These are phyloP conservation scores for Brachyopa scutellaris DNA, from an alignment of 2,888 invertebrate species.

Conservation along the genomic window DNA sequence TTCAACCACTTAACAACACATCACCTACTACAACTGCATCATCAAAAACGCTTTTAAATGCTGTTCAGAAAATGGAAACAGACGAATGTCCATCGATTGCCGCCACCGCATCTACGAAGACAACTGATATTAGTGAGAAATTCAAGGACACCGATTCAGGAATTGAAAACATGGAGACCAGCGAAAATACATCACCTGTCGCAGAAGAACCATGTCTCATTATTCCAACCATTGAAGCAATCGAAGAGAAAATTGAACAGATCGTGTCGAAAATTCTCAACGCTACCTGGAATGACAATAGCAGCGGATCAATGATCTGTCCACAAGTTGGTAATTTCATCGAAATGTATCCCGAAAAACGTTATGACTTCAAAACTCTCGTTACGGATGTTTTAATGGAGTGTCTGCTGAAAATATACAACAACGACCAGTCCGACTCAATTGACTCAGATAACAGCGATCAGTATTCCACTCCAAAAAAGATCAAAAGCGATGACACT, in stretches of 20 bases:
- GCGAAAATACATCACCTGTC: conserved; percentile 73
- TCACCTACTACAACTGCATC: conserved; percentile 42
- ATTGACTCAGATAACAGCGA: conserved; percentile 80
- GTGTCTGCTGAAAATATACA: conserved; percentile 81
- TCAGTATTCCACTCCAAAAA: conserved; percentile 83
- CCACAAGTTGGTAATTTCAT: conserved; percentile 84
- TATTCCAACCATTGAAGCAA: conserved; percentile 72
- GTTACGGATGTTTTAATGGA: conserved; percentile 85
- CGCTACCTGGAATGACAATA: conserved; percentile 87
- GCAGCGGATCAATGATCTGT: conserved; percentile 84
- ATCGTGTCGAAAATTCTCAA: conserved; percentile 88
- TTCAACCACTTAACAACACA: conserved; percentile 12
- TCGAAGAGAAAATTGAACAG: conserved; percentile 82
- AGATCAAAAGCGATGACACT: conserved; percentile 81
- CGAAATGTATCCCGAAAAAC: conserved; percentile 83
- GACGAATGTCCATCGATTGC: conserved; percentile 78
- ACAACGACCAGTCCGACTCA: conserved; percentile 73
- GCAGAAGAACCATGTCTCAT: conserved; percentile 49
- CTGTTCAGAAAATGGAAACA: conserved; percentile 76
- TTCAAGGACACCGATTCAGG: conserved; percentile 86
- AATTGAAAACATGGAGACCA: conserved; percentile 89
- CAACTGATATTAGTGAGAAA: conserved; percentile 85
- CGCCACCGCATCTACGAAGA: conserved; percentile 75
- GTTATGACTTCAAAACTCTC: conserved; percentile 82
- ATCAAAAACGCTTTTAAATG: conserved; percentile 53